Evolutionary conservation across 92 coral and sea anemone genomes (phyloP).

Genomic region (Galaxea fascicularis): DNA sequence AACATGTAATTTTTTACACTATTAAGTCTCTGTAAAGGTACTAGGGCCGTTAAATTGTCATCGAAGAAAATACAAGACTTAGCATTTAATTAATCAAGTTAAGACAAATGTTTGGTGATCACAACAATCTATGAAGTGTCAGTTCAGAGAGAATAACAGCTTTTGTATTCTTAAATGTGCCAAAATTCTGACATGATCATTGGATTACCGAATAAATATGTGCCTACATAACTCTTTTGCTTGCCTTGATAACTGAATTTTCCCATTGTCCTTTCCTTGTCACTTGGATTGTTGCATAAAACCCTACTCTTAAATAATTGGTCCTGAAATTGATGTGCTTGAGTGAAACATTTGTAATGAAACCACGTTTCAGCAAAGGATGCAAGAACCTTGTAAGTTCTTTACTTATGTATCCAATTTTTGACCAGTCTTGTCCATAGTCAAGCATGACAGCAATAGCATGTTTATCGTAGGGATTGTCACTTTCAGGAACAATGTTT

Average conservation of each 20-base stretch:
- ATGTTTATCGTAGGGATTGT: conserved; percentile 12
- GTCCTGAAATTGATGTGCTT: conserved; percentile 27
- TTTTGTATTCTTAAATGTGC: too few species aligned
- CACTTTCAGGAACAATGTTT: conserved; percentile 28
- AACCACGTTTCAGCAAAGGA: not conserved
- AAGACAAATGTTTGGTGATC: too few species aligned
- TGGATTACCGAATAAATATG: too few species aligned
- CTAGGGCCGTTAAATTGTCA: too few species aligned
- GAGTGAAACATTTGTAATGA: not conserved
- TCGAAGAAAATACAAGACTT: too few species aligned
- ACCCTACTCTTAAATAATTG: conserved; percentile 1
- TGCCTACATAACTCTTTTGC: conserved; percentile 2
- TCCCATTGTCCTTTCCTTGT: conserved; percentile 32
- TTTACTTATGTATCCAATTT: conserved; percentile 46
- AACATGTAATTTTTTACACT: too few species aligned
- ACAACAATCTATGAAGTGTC: too few species aligned
- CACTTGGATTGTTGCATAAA: not conserved
- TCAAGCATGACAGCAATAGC: conserved; percentile 23
- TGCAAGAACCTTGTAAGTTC: conserved; percentile 38
- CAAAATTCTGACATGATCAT: not conserved
- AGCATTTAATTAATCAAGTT: too few species aligned
- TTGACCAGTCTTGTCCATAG: conserved; percentile 24
- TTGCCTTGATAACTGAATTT: not conserved
- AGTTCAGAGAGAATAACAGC: too few species aligned
- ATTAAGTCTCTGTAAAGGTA: too few species aligned